Conservation (phyloP, 2,797 vertebrate species). For the Sebastes wilsoni region DNA sequence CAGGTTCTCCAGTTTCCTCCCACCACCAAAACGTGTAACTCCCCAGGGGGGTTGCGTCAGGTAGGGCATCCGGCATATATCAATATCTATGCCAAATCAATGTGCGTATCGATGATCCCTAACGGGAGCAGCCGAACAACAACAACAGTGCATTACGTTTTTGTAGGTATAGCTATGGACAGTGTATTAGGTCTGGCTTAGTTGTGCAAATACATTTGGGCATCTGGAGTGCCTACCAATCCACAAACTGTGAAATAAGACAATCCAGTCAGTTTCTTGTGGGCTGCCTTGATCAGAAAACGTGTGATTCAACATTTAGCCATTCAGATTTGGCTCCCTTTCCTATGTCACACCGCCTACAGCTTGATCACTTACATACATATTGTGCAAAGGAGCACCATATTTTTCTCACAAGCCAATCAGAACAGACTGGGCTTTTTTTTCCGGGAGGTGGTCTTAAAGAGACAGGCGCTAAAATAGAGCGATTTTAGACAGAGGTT, state of each 20-base stretch:
- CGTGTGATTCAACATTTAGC: not conserved
- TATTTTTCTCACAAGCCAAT: not conserved
- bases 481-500: not conserved
- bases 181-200: not conserved
- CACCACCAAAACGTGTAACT: too few species aligned
- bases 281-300: not conserved
- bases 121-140: too few species aligned
- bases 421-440: not conserved
- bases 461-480: too few species aligned
- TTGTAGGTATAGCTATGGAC: too few species aligned
- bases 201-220: not conserved
- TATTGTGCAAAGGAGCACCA: not conserved
- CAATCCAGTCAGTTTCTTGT: not conserved
- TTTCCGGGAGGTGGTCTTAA: too few species aligned
- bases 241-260: not conserved
- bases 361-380: too few species aligned
- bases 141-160: not conserved
- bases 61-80: too few species aligned
- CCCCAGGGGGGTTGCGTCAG: too few species aligned
- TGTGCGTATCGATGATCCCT: too few species aligned
- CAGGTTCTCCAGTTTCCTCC: too few species aligned
- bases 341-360: not conserved
- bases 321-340: not conserved
- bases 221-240: not conserved
- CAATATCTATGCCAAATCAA: too few species aligned